These are phyloP conservation scores for Dryobotodes eremita DNA, from an alignment of 2,888 invertebrate species.

Conservation along the genomic window DNA sequence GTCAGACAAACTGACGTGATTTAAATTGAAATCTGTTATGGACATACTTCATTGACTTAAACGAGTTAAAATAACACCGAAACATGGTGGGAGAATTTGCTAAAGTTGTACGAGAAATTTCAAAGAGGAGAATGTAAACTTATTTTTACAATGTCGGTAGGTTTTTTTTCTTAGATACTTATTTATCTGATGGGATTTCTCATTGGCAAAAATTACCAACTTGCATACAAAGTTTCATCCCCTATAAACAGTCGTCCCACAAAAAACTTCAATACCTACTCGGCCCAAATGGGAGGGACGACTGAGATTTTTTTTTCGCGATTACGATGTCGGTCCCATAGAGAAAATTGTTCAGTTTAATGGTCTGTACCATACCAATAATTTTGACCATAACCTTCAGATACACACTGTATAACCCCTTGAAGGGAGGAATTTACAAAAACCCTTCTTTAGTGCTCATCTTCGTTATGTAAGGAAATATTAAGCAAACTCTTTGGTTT, in stretches of 20 bases:
- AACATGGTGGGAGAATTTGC: not conserved
- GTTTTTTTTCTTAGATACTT: not conserved
- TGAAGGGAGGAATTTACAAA: not conserved
- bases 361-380: too few relatives aligned
- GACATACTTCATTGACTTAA: slow-evolving; percentile 24
- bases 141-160: not conserved
- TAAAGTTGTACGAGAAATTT: not conserved
- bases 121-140: not conserved
- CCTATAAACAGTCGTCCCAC: not conserved
- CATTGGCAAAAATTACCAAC: not conserved
- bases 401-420: too few relatives aligned
- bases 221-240: not conserved
- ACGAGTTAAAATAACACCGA: slow-evolving; percentile 10
- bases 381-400: too few relatives aligned
- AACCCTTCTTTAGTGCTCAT: too few relatives aligned
- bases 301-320: too few relatives aligned
- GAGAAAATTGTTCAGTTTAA: too few relatives aligned
- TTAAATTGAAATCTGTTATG: slow-evolving; percentile 29
- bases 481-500: too few relatives aligned
- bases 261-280: too few relatives aligned
- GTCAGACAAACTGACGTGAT: slow-evolving; percentile 7
- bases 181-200: not conserved
- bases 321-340: too few relatives aligned
- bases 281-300: too few relatives aligned
- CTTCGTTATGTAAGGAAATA: not conserved